These are phyloP conservation scores for Abrostola triplasia DNA, from an alignment of 2,888 invertebrate genomes.

Conservation along the genomic window DNA sequence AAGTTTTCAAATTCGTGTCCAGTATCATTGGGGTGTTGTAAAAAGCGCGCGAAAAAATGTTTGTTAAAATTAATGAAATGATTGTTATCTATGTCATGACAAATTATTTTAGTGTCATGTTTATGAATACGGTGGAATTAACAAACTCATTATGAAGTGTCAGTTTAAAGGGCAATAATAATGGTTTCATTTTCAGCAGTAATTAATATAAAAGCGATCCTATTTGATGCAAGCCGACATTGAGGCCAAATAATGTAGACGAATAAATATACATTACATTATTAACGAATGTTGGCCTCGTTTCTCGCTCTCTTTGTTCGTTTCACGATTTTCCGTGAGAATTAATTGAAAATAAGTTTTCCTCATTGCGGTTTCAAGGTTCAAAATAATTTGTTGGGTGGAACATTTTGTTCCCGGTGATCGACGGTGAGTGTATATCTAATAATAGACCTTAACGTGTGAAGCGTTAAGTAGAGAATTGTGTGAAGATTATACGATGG, in stretches of 20 bases:
- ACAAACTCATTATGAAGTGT: slow-evolving; percentile 53
- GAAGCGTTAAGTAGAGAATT: slow-evolving; percentile 67
- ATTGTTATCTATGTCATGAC: slow-evolving; percentile 3
- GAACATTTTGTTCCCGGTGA: slow-evolving; percentile 77
- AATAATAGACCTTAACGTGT: slow-evolving; percentile 68
- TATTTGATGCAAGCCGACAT: slow-evolving; percentile 77
- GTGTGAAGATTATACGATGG: slow-evolving; percentile 66
- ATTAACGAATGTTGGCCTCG: slow-evolving; percentile 88
- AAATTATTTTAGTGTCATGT: not conserved
- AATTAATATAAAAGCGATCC: slow-evolving; percentile 73
- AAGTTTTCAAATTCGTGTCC: not conserved
- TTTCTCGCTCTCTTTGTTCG: slow-evolving; percentile 88
- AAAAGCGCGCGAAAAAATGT: not conserved
- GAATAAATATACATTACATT: slow-evolving; percentile 88
- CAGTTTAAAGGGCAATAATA: slow-evolving; percentile 56
- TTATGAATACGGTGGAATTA: slow-evolving; percentile 29
- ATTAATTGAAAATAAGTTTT: slow-evolving; percentile 83
- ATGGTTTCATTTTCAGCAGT: slow-evolving; percentile 60
- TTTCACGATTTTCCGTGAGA: slow-evolving; percentile 78
- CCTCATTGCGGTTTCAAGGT: slow-evolving; percentile 77
- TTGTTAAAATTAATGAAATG: not conserved
- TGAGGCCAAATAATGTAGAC: slow-evolving; percentile 82
- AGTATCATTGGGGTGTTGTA: not conserved
- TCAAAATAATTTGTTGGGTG: slow-evolving; percentile 80
- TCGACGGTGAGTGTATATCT: slow-evolving; percentile 59